A percentile compares a stretch with the other conserved stretches of the same genome.
Evolutionary conservation across 2,888 invertebrate species (phyloP).

Genomic region (Stenchaetothrips biformis): DNA sequence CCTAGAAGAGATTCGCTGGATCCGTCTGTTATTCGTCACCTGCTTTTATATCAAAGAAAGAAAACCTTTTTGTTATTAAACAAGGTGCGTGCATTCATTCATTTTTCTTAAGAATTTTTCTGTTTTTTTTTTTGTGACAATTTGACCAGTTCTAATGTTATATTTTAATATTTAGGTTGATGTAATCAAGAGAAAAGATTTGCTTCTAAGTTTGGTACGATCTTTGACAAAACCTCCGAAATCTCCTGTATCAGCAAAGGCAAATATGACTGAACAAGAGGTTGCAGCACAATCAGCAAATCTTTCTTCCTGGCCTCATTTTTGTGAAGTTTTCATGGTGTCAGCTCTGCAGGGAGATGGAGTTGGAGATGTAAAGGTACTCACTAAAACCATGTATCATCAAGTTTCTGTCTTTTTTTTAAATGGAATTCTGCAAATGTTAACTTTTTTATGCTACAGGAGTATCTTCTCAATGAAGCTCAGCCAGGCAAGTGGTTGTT

Average conservation of each 20-base stretch:
- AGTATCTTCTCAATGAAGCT: slow-evolving; percentile 64
- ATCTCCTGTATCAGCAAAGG: neutral
- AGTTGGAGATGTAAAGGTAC: slow-evolving; percentile 63
- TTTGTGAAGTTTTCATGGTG: slow-evolving; percentile 85
- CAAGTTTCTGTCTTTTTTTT: slow-evolving; percentile 27
- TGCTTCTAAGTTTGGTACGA: slow-evolving; percentile 66
- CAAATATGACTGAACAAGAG: slow-evolving; percentile 25
- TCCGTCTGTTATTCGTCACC: slow-evolving; percentile 61
- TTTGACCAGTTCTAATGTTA: slow-evolving; percentile 31
- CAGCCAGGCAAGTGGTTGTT: slow-evolving; percentile 64
- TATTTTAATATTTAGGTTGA: slow-evolving; percentile 56
- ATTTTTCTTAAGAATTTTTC: slow-evolving; percentile 23
- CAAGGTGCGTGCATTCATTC: slow-evolving; percentile 58
- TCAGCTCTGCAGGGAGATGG: slow-evolving; percentile 76
- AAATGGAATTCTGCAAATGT: slow-evolving; percentile 38
- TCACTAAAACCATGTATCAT: neutral
- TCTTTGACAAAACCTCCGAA: slow-evolving; percentile 56
- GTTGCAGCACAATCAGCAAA: slow-evolving; percentile 31
- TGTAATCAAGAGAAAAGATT: slow-evolving; percentile 61
- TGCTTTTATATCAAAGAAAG: slow-evolving; percentile 56
- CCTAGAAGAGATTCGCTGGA: slow-evolving; percentile 62
- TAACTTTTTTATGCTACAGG: slow-evolving; percentile 46
- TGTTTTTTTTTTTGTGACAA: slow-evolving; percentile 32
- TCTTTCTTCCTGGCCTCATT: slow-evolving; percentile 63
- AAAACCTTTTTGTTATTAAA: slow-evolving; percentile 76